Evolutionary conservation across 2,797 vertebrate species (phyloP).

Genomic region (Myripristis jacobus): DNA sequence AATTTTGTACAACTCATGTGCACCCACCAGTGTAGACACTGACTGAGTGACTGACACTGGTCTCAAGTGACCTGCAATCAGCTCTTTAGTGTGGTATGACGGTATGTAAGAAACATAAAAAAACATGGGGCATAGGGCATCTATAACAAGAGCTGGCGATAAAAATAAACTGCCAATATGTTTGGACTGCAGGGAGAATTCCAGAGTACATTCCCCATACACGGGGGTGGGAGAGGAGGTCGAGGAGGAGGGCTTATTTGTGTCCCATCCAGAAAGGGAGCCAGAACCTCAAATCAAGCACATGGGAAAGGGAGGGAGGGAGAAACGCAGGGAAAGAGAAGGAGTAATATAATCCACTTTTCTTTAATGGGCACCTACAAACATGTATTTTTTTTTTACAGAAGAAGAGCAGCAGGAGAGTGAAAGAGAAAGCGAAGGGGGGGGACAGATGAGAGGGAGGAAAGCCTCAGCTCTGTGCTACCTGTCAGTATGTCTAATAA

Average conservation of each 20-base stretch:
- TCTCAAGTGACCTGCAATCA: slow-evolving; percentile 56
- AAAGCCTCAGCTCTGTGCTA: slow-evolving; percentile 23
- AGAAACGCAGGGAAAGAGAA: slow-evolving; percentile 2
- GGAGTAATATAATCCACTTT: not conserved
- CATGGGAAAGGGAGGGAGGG: not conserved
- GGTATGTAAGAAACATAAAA: slow-evolving; percentile 70
- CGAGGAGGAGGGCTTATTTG: slow-evolving; percentile 76
- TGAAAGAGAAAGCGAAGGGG: not conserved
- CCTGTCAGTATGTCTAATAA: slow-evolving; percentile 74
- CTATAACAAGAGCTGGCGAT: slow-evolving; percentile 73
- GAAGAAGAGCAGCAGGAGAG: not conserved
- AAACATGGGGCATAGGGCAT: slow-evolving; percentile 60
- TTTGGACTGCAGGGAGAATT: slow-evolving; percentile 74
- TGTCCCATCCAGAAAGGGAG: slow-evolving; percentile 57
- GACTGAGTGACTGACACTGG: slow-evolving; percentile 10
- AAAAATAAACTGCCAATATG: slow-evolving; percentile 83
- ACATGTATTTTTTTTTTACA: not conserved
- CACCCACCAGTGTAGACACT: slow-evolving; percentile 27
- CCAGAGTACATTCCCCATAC: slow-evolving; percentile 78
- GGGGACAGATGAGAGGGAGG: slow-evolving; percentile 1
- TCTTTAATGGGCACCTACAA: not conserved
- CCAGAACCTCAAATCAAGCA: slow-evolving; percentile 14
- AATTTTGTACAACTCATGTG: not conserved
- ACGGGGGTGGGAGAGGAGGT: slow-evolving; percentile 62
- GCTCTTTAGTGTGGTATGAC: slow-evolving; percentile 55